phyloP scores from a whole-genome alignment of 1,140 invertebrate genomes.

The Galleria mellonella region DNA sequence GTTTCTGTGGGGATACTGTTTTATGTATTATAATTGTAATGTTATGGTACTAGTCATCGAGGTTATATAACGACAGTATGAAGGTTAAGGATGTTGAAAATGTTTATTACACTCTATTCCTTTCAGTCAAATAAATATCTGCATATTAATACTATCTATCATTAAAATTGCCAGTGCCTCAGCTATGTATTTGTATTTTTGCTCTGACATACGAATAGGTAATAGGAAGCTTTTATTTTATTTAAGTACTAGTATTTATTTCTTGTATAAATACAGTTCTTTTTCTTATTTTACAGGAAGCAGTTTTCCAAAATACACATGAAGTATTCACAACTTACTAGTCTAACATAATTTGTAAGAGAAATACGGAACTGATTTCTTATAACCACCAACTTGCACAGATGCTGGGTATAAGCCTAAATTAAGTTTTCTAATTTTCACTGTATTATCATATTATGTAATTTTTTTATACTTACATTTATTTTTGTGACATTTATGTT shows the following conservation, averaged over 20 bases:
- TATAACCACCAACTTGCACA: conserved; percentile 44
- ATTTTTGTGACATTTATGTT: background rate
- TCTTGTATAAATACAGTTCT: conserved; percentile 11
- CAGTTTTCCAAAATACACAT: conserved; percentile 72
- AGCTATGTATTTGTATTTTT: background rate
- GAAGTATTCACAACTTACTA: conserved; percentile 55
- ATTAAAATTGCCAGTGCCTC: conserved; percentile 26
- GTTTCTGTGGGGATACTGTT: conserved; percentile 2
- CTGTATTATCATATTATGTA: conserved; percentile 30
- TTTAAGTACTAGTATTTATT: background rate
- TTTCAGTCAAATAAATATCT: conserved; percentile 68
- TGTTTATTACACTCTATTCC: conserved; percentile 58
- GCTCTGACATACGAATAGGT: background rate
- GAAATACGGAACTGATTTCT: conserved; percentile 59
- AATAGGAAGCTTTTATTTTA: too few relatives aligned
- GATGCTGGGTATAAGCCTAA: conserved; percentile 56
- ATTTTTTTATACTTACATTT: conserved; percentile 14
- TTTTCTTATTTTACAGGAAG: conserved; percentile 64
- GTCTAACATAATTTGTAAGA: conserved; percentile 63
- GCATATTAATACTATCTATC: conserved; percentile 49
- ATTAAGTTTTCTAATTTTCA: conserved; percentile 43
- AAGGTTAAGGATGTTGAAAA: conserved; percentile 42
- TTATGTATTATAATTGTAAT: conserved; percentile 21
- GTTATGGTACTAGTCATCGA: conserved; percentile 64
- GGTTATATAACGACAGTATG: conserved; percentile 52